Conservation (phyloP, 1,140 invertebrate species). For the Procambarus clarkii region DNA sequence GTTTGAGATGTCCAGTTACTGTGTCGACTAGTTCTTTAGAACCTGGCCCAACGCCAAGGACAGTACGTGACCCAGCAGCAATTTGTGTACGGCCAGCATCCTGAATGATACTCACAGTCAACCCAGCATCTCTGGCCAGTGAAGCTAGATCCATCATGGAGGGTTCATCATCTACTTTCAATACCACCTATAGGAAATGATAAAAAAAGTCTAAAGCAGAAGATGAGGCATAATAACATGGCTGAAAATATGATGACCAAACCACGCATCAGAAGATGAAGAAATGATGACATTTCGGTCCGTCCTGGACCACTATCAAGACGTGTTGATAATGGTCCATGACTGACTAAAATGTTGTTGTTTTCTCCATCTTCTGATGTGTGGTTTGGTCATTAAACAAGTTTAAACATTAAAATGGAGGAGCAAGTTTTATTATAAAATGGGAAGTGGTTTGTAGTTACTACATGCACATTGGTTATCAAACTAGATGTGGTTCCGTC, state of each 20-base stretch:
- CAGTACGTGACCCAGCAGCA: slow-evolving; percentile 78
- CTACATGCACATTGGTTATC: no score
- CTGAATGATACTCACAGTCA: slow-evolving; percentile 76
- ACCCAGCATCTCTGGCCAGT: slow-evolving; percentile 74
- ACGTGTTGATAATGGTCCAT: no score
- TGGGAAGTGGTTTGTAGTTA: no score
- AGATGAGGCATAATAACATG: neutral
- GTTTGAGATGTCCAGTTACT: slow-evolving; percentile 73
- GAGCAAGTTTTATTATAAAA: no score
- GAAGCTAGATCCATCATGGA: slow-evolving; percentile 72
- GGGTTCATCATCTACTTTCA: slow-evolving; percentile 75
- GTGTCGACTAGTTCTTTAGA: slow-evolving; percentile 69
- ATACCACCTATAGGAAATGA: slow-evolving; percentile 76
- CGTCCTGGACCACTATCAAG: no score
- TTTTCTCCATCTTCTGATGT: no score
- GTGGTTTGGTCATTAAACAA: neutral
- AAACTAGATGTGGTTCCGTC: no score
- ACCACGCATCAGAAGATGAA: no score
- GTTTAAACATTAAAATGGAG: no score
- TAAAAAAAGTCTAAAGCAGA: neutral
- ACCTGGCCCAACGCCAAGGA: slow-evolving; percentile 78
- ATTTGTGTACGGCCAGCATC: slow-evolving; percentile 80
- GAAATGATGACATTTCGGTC: no score
- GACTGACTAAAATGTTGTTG: no score
- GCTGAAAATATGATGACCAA: no score